Evolutionary conservation across 2,113 vertebrate species (phyloP), one percentile per base, ranked within the genome.

Genomic region (Oxyruncus cristatus): DNA sequence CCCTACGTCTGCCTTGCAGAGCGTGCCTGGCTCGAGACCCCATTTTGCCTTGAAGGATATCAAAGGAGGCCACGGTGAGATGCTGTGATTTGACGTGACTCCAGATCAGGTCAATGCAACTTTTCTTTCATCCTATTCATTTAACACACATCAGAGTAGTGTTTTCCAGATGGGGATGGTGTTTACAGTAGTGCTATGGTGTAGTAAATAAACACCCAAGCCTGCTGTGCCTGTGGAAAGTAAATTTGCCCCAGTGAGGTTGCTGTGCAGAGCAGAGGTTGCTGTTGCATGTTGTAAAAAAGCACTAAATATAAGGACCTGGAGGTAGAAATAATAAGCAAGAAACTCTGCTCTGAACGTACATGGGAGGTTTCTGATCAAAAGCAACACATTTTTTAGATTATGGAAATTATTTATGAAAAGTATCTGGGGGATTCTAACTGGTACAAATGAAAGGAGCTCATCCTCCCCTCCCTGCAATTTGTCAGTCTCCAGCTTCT

Each of bases 401-500:
- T 46, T 39, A 61, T 23, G 28, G 53, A 72, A 92, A 53, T 50
- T 19, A 19, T 41, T 96, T 77, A 59, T 49, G 11, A 49, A 37
- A 50, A 32, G 4, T n/a, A 4, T 49, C 49, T 81, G 63, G 42
- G 83, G 84, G 42, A 82, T 93, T 76, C 56, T 33, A 91, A 91
- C 37, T 30, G 17, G 37, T 85, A 53, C 27, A 67, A 91, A 77
- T 17, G 4, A 89, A 53, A 66, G 56, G 83, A 24, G 1, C 39
- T 84, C 0, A 0, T 85, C 30, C 21, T 78, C 22, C 30, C 21
- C 52, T 84, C 73, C 39, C 42, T 44, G 24, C 27, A 68, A 47
- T 53, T 88, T 92, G 46, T 27, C 44, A 49, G n/a, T 70, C 80
- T 76, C 71, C 74, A 56, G 59, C 73, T 79, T 97, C 88, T 73